Evolutionary conservation across 2,797 vertebrate genomes (phyloP).

Genomic region (Pipistrellus pygmaeus): DNA sequence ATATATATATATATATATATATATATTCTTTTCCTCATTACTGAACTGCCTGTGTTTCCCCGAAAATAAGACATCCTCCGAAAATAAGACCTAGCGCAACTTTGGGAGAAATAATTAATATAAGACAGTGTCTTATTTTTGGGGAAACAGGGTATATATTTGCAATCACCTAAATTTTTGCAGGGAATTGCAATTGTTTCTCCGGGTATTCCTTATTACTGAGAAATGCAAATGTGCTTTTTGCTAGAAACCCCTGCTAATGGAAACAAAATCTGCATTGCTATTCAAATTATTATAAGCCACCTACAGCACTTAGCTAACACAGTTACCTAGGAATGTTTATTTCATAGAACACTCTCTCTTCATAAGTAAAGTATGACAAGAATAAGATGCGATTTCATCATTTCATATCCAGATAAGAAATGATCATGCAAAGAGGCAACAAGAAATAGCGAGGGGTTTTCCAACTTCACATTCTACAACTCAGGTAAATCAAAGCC

Average conservation of each 20-base stretch:
- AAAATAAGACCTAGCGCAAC: too few species aligned
- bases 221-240: slow-evolving; percentile 46
- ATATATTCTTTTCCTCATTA: neutral
- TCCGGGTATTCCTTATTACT: slow-evolving; percentile 28
- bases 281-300: slow-evolving; percentile 4
- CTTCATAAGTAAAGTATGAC: neutral
- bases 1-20: neutral
- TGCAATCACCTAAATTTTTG: slow-evolving; percentile 39
- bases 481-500: neutral
- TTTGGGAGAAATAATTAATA: too few species aligned
- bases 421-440: neutral
- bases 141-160: neutral
- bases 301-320: neutral
- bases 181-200: neutral
- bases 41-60: neutral
- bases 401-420: neutral
- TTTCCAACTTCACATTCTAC: neutral
- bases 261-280: neutral
- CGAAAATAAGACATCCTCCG: too few species aligned
- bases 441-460: neutral
- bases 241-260: slow-evolving; percentile 11
- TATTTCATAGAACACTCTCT: neutral
- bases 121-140: too few species aligned
- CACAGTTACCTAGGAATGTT: neutral
- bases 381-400: slow-evolving; percentile 28